These are phyloP conservation scores for Oenanthe oenanthe DNA, from an alignment of 2,113 vertebrate genomes.

Conservation along the genomic window DNA sequence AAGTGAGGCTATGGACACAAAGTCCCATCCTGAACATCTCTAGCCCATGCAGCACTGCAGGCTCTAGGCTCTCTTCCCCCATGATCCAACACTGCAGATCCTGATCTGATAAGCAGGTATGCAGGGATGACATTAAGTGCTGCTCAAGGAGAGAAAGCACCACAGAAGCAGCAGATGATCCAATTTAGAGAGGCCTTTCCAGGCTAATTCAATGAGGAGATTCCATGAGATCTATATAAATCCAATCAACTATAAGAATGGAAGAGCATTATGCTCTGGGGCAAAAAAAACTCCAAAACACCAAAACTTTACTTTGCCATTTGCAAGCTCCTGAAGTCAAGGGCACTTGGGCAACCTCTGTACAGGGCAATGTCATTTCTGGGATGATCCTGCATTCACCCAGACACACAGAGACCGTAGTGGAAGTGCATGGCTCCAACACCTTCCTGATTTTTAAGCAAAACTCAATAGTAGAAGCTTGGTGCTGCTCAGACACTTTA, in stretches of 20 bases:
- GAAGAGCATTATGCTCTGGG: not conserved
- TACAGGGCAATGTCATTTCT: rapidly evolving
- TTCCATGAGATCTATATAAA: constrained; percentile 51
- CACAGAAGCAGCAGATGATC: constrained; percentile 33
- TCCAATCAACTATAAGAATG: constrained; percentile 47
- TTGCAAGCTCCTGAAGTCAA: not conserved
- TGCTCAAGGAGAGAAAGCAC: constrained; percentile 46
- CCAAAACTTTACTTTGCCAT: not conserved
- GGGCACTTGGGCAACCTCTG: not conserved
- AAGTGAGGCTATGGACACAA: not conserved
- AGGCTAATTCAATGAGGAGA: constrained; percentile 59
- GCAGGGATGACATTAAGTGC: constrained; percentile 30
- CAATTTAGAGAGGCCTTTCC: constrained; percentile 52
- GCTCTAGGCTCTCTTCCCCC: not conserved
- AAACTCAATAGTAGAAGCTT: not conserved
- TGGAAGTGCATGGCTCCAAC: not conserved
- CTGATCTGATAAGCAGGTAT: constrained; percentile 2
- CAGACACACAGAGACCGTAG: not conserved
- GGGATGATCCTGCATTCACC: not conserved
- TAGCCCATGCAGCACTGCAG: not conserved
- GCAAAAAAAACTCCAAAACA: not conserved
- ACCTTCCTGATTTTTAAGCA: not conserved
- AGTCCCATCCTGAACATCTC: not conserved
- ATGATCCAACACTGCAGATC: not conserved
- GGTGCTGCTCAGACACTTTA: not conserved